Base-by-base conservation (phyloP, 1,140 invertebrate species). In the Drosophila busckii region DNA sequence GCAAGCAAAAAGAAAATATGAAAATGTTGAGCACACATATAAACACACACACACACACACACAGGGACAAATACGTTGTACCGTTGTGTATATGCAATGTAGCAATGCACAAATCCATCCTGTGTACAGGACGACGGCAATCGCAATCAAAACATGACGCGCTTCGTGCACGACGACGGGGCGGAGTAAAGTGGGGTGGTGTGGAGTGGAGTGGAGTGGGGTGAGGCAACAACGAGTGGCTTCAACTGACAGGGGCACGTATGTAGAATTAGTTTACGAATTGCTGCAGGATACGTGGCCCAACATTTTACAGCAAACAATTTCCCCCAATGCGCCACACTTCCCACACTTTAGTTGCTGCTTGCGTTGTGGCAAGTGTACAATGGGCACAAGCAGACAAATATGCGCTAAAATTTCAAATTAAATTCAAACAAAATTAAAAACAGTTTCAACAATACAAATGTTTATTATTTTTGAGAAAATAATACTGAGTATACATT, bases 231-330 rank as follows among this genome's bases (percentile, higher is more conserved):
- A 5, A 10, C 41, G 12, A 37, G 35, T 38, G 17, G 15, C 19
- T 32, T 38, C 46, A 45, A 41, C 68, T 80, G 73, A 73, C 73
- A 78, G 63, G 73, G 73, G 75, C 73, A 78, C 73, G 73, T 80
- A 73, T 80, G 73, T 82, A 80, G 64, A 82, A 82, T 80, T 80
- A 80, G 73, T 80, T 80, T 80, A 78, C 68, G 73, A 80, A 80
- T 80, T 80, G 73, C 73, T 80, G 69, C 69, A 82, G 73, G 73
- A 82, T 80, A 82, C 68, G 75, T 80, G 73, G 64, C 35, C 61
- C 63, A 73, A 73, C 75, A 80, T 80, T 80, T 73, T 82, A 69
- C 75, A 82, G 64, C 75, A 82, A 80, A 78, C 61, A 78, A 78
- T 60, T 68, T 37, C 23, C 22, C 35, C 29, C 41, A 44, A 20